phyloP scores from a whole-genome alignment of 2,113 vertebrate species.

The Excalfactoria chinensis region DNA sequence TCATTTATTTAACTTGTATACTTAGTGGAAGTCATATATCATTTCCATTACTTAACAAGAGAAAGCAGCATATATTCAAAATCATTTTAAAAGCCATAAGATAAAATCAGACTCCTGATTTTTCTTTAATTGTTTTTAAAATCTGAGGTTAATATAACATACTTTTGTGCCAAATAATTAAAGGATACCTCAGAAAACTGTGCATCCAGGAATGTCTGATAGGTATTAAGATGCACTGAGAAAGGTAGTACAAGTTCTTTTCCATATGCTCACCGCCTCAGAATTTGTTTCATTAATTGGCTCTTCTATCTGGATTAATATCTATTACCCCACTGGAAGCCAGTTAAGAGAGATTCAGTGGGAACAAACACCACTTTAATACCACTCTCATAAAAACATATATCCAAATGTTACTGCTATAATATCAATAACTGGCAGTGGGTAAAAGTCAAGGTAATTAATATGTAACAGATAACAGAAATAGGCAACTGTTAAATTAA shows the following conservation, averaged over 20 bases:
- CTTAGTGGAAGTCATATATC: background rate
- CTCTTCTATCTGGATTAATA: background rate
- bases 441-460: background rate
- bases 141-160: background rate
- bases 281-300: conserved; percentile 16
- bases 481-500: background rate
- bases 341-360: background rate
- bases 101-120: background rate
- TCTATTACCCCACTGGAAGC: background rate
- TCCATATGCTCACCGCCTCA: background rate
- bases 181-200: background rate
- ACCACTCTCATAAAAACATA: background rate
- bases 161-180: conserved; percentile 12
- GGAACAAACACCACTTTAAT: background rate
- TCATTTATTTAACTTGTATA: background rate
- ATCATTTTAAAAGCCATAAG: background rate
- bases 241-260: background rate
- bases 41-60: background rate
- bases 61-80: background rate
- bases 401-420: background rate
- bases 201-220: background rate
- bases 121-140: conserved; percentile 3
- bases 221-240: background rate
- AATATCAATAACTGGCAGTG: background rate
- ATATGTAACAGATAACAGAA: background rate